Evolutionary conservation across 2,888 invertebrate genomes (phyloP).

Genomic region (Epistrophe grossulariae): DNA sequence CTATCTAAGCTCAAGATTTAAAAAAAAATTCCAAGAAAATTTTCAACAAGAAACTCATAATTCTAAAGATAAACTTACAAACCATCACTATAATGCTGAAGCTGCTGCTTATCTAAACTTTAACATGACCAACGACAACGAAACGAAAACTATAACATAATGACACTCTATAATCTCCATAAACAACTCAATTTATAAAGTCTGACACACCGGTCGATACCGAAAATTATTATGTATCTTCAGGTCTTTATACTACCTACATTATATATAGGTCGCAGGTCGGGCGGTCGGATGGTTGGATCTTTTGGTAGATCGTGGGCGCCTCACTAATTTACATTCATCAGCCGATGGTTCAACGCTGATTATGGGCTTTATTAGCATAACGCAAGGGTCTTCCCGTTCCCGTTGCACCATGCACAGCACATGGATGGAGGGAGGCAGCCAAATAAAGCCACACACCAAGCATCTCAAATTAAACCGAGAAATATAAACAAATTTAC

Average conservation of each 20-base stretch:
- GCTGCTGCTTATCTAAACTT: slow-evolving; percentile 14
- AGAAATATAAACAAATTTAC: slow-evolving; percentile 63
- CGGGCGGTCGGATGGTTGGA: background rate
- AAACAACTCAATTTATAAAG: slow-evolving; percentile 64
- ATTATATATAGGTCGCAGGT: slow-evolving; percentile 5
- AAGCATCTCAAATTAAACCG: slow-evolving; percentile 5
- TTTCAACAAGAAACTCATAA: slow-evolving; percentile 26
- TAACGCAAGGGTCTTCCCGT: slow-evolving; percentile 56
- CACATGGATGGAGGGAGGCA: background rate
- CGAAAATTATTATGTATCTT: slow-evolving; percentile 43
- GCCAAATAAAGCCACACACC: slow-evolving; percentile 7
- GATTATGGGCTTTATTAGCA: slow-evolving; percentile 68
- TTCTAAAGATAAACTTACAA: slow-evolving; percentile 6
- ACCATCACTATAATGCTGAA: background rate
- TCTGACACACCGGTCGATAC: slow-evolving; percentile 28
- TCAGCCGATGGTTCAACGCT: slow-evolving; percentile 59
- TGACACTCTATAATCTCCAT: slow-evolving; percentile 64
- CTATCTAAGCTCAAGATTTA: background rate
- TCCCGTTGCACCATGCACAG: background rate
- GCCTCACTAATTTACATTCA: slow-evolving; percentile 71
- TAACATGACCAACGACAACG: slow-evolving; percentile 44
- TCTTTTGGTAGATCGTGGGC: slow-evolving; percentile 60
- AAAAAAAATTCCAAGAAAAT: background rate
- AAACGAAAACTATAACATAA: slow-evolving; percentile 12
- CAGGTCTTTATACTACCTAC: background rate